Percentiles rank a stretch among this genome's conserved stretches.
Conservation (phyloP, 2,888 invertebrate species). For the Drosophila melanosoma region DNA sequence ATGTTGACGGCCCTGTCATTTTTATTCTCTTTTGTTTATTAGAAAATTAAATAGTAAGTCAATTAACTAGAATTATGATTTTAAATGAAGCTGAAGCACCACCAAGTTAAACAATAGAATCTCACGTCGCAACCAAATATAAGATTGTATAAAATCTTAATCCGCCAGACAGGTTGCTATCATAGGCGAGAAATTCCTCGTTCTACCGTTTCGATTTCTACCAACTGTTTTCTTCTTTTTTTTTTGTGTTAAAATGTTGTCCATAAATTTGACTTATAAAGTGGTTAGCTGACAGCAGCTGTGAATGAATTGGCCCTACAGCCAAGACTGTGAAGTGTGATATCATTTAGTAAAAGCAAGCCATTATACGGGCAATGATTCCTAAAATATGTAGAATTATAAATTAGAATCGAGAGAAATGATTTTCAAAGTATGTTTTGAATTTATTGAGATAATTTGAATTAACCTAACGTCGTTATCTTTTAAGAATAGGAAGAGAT, state of each 20-base stretch:
- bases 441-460: neutral
- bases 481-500: neutral
- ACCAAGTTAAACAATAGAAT: constrained; percentile 39
- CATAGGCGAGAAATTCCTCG: constrained; percentile 34
- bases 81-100: constrained; percentile 26
- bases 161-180: constrained; percentile 67
- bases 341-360: constrained; percentile 28
- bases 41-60: constrained; percentile 73
- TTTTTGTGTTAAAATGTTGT: constrained; percentile 39
- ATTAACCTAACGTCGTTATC: neutral
- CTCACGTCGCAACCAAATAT: constrained; percentile 30
- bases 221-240: constrained; percentile 28
- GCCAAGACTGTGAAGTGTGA: constrained; percentile 33
- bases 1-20: constrained; percentile 48
- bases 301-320: constrained; percentile 63
- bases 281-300: constrained; percentile 69
- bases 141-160: constrained; percentile 71
- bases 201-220: constrained; percentile 53
- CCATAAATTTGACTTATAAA: constrained; percentile 77
- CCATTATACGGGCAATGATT: constrained; percentile 13
- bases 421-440: neutral
- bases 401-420: constrained; percentile 6
- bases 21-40: constrained; percentile 53
- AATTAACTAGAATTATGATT: constrained; percentile 72
- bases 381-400: constrained; percentile 26